Base-by-base conservation (phyloP, 2,888 invertebrate genomes). In the Apamea anceps region DNA sequence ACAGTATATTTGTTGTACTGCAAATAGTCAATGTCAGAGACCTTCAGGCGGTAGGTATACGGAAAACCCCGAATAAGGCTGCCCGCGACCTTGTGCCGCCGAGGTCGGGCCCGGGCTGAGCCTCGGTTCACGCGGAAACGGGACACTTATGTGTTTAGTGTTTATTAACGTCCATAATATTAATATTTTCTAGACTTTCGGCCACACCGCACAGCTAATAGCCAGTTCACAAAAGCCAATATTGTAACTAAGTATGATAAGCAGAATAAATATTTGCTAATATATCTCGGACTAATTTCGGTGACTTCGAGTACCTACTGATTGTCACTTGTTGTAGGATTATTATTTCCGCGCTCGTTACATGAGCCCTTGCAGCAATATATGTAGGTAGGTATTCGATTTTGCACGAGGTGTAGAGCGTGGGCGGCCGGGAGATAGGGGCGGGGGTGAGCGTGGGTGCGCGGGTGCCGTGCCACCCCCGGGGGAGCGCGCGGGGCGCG, bases 391-490 rank as follows among this genome's bases (percentile, higher is more conserved):
- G 89, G 91, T 94, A 93, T 95, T 94, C 93, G 95, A 95, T 95
- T 96, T 96, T 95, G 96, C 95, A 96, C 94, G 92, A 94, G 92
- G 93, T 93, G 91, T 92, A 90, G 93, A 93, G 92, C 91, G 94
- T 92, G 86, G 93, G 93, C 86, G 92, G 71, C 87, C 77, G 88
- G 92, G 90, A 91, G 92, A 91, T 91, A 90, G 90, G 90, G 91
- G 82, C 86, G 76, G 89, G 92, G 93, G 91, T 87, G 88, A 82
- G 91, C 93, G 94, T 92, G 91, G 93, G 93, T 92, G 93, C 77
- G 85, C 85, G 92, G 91, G 92, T 88, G 91, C 90, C 79, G 2
- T 76, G 85, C 85, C 89, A 85, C 85, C 85, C 87, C 83, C 82
- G 75, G 85, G 12, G 87, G 85, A 83, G 82, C 12, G 86, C 57